Conservation (phyloP, 2,113 vertebrate genomes). For the Oreocharis arfaki region DNA sequence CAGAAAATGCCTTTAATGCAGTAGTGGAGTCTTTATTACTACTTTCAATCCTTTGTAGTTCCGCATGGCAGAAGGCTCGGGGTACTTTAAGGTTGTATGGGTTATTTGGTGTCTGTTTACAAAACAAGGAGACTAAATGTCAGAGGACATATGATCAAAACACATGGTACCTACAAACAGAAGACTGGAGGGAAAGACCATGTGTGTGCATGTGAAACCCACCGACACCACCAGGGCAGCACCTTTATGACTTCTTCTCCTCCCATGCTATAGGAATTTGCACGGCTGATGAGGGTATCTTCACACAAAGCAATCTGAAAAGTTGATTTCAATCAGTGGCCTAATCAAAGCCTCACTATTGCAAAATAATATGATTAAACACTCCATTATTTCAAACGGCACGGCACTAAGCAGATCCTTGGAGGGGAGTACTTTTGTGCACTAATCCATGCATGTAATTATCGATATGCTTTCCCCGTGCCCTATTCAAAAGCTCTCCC, state of each 20-base stretch:
- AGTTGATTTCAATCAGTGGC: constrained; percentile 43
- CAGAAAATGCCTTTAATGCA: not conserved
- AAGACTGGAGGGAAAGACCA: not conserved
- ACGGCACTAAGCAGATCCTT: constrained; percentile 23
- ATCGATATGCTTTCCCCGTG: constrained; percentile 34
- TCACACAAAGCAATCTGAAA: not conserved
- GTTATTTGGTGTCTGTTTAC: not conserved
- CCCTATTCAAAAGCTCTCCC: constrained; percentile 38
- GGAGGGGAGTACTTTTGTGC: constrained; percentile 12
- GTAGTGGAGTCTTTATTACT: not conserved
- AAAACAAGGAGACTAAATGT: not conserved
- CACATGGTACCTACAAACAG: not conserved
- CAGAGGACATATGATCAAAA: not conserved
- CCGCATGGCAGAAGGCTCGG: not conserved
- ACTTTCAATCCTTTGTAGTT: not conserved
- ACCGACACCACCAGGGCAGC: not conserved
- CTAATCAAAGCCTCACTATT: constrained; percentile 41
- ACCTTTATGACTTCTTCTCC: not conserved
- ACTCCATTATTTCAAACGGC: constrained; percentile 14
- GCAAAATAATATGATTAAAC: constrained; percentile 55
- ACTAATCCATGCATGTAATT: constrained; percentile 41
- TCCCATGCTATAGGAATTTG: not conserved
- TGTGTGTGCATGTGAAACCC: not conserved
- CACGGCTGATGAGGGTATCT: not conserved
- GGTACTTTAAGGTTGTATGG: not conserved